Evolutionary conservation across 2,113 vertebrate species (phyloP), one percentile per base, ranked within the genome.

Genomic region (Bambusicola thoracicus): DNA sequence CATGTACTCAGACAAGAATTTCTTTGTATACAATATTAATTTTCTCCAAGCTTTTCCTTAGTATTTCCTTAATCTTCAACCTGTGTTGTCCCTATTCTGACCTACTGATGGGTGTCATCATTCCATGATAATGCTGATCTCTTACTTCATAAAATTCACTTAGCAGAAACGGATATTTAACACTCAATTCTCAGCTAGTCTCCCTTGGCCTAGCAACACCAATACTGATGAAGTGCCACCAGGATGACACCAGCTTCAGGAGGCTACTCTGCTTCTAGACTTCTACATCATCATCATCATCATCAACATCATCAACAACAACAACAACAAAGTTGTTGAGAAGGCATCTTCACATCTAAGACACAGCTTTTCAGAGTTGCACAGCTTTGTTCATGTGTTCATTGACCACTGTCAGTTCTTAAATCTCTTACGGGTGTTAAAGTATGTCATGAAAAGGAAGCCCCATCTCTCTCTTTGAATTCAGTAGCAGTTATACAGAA

Each of bases 231-330:
- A 24, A 80, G 32, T 11, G 6, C 8, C 62, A 6, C 21, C 32
- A 46, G 34, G 70, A 87, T 61, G 74, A 56, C 2, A 10, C 2
- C 12, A 75, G 22, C 3, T 67, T 5, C 27, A 55, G 40, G 4
- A 6, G 14, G 1, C 30, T 74, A 17, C 0, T 0, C 3, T 85
- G 21, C 6, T 69, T 63, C 16, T 36, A 16, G 5, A 34, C 5
- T 77, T 14, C 20, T 72, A 16, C 11, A 48, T 7, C 59, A 11
- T 6, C 63, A 76, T 19, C 21, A 48, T 3, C 46, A 72, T 4
- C 41, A 48, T 7, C 63, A 11, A 8, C 63, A 77, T 16, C 21
- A 48, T 12, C 46, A 72, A 25, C 38, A 46, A 8, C 63, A 10
- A 7, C 62, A 76, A 25, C 19, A 46, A 20, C 44, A 72, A 25